These are phyloP conservation scores for Perca flavescens DNA, from an alignment of 2,113 vertebrate species.

Conservation along the genomic window DNA sequence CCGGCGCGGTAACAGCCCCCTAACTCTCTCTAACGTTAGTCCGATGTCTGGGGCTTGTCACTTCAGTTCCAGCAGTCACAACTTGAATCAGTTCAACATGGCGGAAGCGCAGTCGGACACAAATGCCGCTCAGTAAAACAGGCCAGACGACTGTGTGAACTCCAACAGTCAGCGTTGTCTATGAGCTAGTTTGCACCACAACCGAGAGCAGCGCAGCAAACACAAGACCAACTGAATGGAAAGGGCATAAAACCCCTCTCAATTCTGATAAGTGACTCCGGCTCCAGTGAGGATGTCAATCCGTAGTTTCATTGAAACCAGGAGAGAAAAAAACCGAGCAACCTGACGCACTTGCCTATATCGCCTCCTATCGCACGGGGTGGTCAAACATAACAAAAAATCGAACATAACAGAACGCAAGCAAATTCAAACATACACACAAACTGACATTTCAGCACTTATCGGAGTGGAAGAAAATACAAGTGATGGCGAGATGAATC, in stretches of 20 bases:
- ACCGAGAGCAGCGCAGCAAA: conserved; percentile 53
- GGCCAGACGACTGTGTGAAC: conserved; percentile 47
- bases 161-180: conserved; percentile 44
- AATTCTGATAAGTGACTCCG: conserved; percentile 61
- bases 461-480: too few species aligned
- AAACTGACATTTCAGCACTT: neutral
- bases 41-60: conserved; percentile 82
- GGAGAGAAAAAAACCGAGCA: neutral
- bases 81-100: conserved; percentile 86
- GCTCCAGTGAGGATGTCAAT: conserved; percentile 21
- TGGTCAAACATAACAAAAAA: conserved; percentile 12
- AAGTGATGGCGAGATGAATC: too few species aligned
- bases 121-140: conserved; percentile 57
- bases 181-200: conserved; percentile 49
- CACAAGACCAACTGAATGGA: conserved; percentile 71
- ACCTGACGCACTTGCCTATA: conserved; percentile 18
- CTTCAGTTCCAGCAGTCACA: conserved; percentile 83
- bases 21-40: conserved; percentile 71
- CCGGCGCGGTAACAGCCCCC: conserved; percentile 85
- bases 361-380: conserved; percentile 68
- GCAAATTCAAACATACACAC: neutral
- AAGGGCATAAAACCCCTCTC: conserved; percentile 61
- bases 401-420: neutral
- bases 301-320: conserved; percentile 58
- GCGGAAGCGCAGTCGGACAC: conserved; percentile 80